Evolutionary conservation across 2,797 vertebrate genomes (phyloP), one percentile per base, ranked within the genome.

Genomic region (Nyctalus aviator): DNA sequence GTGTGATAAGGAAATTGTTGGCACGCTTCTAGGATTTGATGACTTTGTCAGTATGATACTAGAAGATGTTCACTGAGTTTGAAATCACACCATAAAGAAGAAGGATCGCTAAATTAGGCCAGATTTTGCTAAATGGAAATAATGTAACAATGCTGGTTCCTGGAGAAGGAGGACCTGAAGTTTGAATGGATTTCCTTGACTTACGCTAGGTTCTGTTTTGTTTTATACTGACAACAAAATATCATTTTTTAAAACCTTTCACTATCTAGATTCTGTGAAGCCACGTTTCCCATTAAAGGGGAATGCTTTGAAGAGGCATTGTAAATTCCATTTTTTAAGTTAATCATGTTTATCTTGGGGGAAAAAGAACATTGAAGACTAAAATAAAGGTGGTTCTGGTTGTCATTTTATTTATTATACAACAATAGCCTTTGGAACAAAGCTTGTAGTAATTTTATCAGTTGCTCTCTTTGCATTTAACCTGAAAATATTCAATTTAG

Each of bases 141-240:
- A 99, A 99, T 98, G 99, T 99, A 98, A 99, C 99, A 37, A 99
- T 99, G 99, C 98, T 99, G 94, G 99, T 99, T 97, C 99, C 99
- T 75, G 99, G 99, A 97, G 99, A 99, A 97, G 99, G 99, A 99
- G 99, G 99, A 92, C 99, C 99, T 73, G 99, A 99, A 98, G 99
- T 99, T 30, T 99, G 97, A 99, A 83, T 88, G 89, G 89, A 95
- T 90, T 75, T 23, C 32, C 68, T 93, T 96, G 73, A 81, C 64
- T 93, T 88, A 62, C 12, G 1, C 27, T 62, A 62, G 27, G 15
- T 62, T 62, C 59, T 62, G 59, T 62, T 62, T 30, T 82, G 27
- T 91, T 89, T 94, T 88, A 93, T 93, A 90, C 95, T 76, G 78
- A 68, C 96, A 78, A 55, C 95, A 96, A 95, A 95, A 85, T 94